phyloP scores from a whole-genome alignment of 2,113 vertebrate genomes.

The Morone saxatilis region DNA sequence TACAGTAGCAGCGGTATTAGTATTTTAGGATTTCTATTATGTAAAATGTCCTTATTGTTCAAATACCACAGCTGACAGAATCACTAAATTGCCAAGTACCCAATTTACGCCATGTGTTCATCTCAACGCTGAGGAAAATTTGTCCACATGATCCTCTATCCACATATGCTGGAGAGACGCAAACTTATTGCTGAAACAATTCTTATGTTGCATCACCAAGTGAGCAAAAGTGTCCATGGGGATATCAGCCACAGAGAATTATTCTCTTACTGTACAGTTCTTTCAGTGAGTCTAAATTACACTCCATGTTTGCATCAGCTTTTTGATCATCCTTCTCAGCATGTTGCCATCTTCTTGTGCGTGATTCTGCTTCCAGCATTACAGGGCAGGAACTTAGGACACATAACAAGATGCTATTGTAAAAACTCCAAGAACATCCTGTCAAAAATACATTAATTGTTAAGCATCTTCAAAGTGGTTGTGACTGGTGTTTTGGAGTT shows the following conservation, averaged over 20 bases:
- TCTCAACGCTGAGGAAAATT: neutral
- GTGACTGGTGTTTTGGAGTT: neutral
- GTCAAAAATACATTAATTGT: slow-evolving; percentile 14
- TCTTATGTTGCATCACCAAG: slow-evolving; percentile 66
- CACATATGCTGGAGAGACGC: slow-evolving; percentile 10
- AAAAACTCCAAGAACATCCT: slow-evolving; percentile 6
- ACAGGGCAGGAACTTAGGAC: slow-evolving; percentile 25
- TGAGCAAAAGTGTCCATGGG: slow-evolving; percentile 48
- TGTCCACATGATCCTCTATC: slow-evolving; percentile 9
- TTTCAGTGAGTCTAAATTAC: slow-evolving; percentile 49
- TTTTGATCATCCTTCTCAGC: slow-evolving; percentile 63
- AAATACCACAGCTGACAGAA: neutral
- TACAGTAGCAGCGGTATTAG: neutral
- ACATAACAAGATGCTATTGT: slow-evolving; percentile 14
- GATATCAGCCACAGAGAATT: slow-evolving; percentile 49
- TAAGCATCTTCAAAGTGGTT: slow-evolving; percentile 8
- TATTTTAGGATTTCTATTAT: neutral
- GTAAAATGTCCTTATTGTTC: neutral
- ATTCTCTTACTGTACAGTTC: slow-evolving; percentile 51
- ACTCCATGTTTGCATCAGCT: slow-evolving; percentile 66
- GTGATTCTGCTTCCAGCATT: slow-evolving; percentile 33
- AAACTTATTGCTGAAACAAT: slow-evolving; percentile 62
- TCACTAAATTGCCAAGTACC: neutral
- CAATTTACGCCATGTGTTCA: neutral
- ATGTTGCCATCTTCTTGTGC: slow-evolving; percentile 24